Base-by-base conservation (phyloP, 37 sponge, comb jelly and placozoan species). In the Bolinopsis microptera region DNA sequence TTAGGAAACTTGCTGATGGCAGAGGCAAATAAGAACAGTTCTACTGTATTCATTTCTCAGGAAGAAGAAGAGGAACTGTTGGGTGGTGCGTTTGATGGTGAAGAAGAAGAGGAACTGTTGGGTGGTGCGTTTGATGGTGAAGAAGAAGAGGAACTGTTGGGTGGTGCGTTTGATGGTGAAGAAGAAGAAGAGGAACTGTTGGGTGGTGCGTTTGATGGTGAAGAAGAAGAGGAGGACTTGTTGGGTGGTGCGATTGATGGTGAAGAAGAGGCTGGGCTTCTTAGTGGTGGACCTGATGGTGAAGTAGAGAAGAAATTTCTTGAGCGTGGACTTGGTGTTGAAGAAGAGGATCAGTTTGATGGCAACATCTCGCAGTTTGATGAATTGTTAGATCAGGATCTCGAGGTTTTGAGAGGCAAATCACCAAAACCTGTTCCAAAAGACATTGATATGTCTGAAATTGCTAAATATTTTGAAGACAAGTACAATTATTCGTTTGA, bases 51-150 rank as follows among this genome's bases (percentile, higher is more conserved):
- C 18, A 77, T 77, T 34, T 33, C 80, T 21, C 36, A 27, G 13
- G 80, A 77, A 32, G 80, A 77, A 36, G 80, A 77, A 77, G 80
- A 77, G 3, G 80, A 77, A 32, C 80, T 77, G 27, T 34, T 77
- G 36, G 80, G 80, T 9, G 1, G 61, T 48, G 5, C 61, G 5
- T 48, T 48, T 48, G 5, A 13, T 48, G 61, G 61, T 5, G 9
- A 48, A 48, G 61, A 48, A 18, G 61, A 48, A 18, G n/a, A n/a
- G n/a, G n/a, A n/a, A n/a, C n/a, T n/a, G n/a, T n/a, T n/a, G n/a
- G n/a, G n/a, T n/a, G n/a, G n/a, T n/a, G n/a, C n/a, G n/a, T n/a
- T n/a, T 77, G 9, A 31, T 77, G 1, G 28, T 5, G 13, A 36
- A 77, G 37, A 16, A 21, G 37, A 77, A 32, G 35, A 77, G 33